phyloP scores from a whole-genome alignment of 2,113 vertebrate genomes.

The Ranitomeya imitator region DNA sequence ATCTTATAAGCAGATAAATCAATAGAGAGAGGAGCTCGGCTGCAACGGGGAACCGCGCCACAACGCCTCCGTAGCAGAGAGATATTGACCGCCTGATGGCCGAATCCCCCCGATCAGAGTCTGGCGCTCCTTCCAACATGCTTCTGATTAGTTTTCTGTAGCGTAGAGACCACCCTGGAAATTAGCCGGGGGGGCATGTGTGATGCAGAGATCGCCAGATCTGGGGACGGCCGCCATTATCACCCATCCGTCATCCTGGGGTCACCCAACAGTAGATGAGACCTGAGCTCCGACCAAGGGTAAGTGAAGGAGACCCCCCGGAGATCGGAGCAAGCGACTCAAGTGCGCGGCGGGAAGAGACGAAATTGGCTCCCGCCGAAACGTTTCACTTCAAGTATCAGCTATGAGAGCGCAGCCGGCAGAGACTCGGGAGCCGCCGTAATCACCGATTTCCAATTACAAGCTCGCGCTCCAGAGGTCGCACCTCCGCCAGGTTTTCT shows the following conservation, averaged over 20 bases:
- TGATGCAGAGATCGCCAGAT: too few species aligned
- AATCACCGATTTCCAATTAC: constrained; percentile 38
- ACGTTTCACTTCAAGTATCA: constrained; percentile 16
- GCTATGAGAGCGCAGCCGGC: background rate
- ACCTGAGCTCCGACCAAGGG: too few species aligned
- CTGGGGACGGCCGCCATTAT: too few species aligned
- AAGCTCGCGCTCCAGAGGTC: background rate
- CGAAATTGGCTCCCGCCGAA: constrained; percentile 37
- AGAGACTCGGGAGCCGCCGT: background rate
- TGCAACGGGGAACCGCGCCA: background rate
- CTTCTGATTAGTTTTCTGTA: background rate
- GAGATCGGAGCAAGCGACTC: background rate
- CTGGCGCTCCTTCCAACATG: background rate
- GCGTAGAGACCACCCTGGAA: background rate
- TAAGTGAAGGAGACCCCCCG: too few species aligned
- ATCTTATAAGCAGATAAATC: constrained; percentile 20
- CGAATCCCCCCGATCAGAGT: background rate
- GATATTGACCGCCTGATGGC: constrained; percentile 9
- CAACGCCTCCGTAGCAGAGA: background rate
- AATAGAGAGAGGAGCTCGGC: background rate
- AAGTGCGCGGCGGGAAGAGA: background rate
- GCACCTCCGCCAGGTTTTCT: constrained; percentile 43
- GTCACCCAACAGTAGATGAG: too few species aligned
- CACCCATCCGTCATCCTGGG: too few species aligned
- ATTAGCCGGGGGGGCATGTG: too few species aligned